phyloP scores from a whole-genome alignment of 2,888 invertebrate genomes.

The Meiosimyza platycephala region DNA sequence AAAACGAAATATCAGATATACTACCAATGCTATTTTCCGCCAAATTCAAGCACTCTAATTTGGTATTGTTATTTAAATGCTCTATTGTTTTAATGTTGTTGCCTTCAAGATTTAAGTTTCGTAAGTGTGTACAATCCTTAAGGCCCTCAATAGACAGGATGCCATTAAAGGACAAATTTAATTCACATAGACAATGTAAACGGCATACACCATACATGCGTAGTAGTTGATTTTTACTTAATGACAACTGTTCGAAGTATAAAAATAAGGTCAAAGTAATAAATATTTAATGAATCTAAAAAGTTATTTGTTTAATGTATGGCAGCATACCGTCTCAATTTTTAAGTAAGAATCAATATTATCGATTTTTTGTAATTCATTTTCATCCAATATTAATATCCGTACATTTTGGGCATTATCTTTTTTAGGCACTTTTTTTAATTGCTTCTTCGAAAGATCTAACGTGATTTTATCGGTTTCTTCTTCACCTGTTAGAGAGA shows the following conservation, averaged over 20 bases:
- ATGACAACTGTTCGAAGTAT: conserved; percentile 76
- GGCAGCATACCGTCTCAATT: conserved; percentile 76
- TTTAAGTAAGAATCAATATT: conserved; percentile 85
- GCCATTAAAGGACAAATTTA: conserved; percentile 88
- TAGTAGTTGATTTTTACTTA: conserved; percentile 85
- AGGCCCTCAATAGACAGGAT: conserved; percentile 91
- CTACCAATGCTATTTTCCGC: conserved; percentile 90
- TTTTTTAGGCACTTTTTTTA: conserved; percentile 82
- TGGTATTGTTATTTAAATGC: conserved; percentile 83
- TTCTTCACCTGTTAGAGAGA: conserved; percentile 58
- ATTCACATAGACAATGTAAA: conserved; percentile 80
- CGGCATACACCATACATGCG: conserved; percentile 90
- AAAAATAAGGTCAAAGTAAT: conserved; percentile 35
- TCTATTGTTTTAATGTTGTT: conserved; percentile 95
- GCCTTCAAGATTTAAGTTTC: conserved; percentile 84
- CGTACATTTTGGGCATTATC: conserved; percentile 77
- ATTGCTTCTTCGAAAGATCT: conserved; percentile 81
- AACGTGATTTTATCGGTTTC: conserved; percentile 69
- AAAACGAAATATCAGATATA: conserved; percentile 85
- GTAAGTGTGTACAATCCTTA: conserved; percentile 83
- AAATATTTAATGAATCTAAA: not conserved
- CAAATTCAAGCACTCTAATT: conserved; percentile 86
- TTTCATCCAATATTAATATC: conserved; percentile 83
- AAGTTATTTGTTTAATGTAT: not conserved
- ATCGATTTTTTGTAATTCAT: conserved; percentile 87